Evolutionary conservation across 1,140 invertebrate species (phyloP).

Genomic region (Eulimnadia texana): DNA sequence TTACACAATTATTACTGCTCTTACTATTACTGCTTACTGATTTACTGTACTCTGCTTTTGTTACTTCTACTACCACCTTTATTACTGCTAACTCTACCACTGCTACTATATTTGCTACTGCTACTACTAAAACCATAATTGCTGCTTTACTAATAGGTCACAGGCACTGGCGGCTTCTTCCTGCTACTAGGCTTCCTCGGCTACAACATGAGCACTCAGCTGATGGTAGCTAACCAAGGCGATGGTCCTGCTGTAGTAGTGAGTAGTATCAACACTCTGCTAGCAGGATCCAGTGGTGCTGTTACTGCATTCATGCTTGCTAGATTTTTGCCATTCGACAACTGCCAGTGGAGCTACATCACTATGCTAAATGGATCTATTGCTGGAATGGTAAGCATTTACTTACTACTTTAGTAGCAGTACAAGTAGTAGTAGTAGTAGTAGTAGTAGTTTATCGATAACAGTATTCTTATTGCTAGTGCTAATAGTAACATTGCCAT

Average conservation of each 20-base stretch:
- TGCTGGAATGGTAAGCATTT: conserved; percentile 25
- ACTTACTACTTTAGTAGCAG: neutral
- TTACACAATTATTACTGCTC: too few species aligned
- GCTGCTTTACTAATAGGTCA: conserved; percentile 33
- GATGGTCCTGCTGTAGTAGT: conserved; percentile 32
- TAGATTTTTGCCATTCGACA: neutral
- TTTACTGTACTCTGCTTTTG: too few species aligned
- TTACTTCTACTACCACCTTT: too few species aligned
- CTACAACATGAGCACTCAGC: conserved; percentile 42
- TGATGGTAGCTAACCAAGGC: conserved; percentile 32
- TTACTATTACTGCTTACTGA: too few species aligned
- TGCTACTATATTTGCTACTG: too few species aligned
- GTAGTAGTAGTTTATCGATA: too few species aligned
- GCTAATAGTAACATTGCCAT: neutral
- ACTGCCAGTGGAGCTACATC: conserved; percentile 4
- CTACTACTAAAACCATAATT: too few species aligned
- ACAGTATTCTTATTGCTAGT: too few species aligned
- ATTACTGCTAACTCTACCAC: too few species aligned
- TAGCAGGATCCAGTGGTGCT: neutral
- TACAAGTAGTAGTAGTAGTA: too few species aligned
- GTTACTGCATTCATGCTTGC: neutral
- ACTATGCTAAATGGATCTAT: neutral
- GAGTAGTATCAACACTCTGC: conserved; percentile 31
- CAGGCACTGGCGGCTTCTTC: conserved; percentile 40
- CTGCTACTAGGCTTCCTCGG: conserved; percentile 42